Percentiles rank a stretch among this genome's conserved stretches.
Conservation (phyloP, 2,888 invertebrate genomes). For the Ernsta delagoae region DNA sequence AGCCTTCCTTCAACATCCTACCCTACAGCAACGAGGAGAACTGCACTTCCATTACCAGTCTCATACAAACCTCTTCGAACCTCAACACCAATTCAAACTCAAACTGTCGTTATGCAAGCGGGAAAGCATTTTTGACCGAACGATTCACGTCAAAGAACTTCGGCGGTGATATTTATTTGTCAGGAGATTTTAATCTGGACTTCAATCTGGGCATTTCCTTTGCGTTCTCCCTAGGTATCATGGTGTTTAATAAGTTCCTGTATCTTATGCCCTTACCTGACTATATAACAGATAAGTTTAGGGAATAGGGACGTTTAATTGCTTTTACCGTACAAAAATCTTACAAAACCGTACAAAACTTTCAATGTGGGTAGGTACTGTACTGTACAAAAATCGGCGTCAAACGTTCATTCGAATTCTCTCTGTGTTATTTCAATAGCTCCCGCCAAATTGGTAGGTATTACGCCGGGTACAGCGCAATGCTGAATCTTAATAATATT, state of each 20-base stretch:
- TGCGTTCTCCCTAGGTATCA: conserved; percentile 92
- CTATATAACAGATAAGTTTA: conserved; percentile 94
- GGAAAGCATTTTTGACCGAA: conserved; percentile 89
- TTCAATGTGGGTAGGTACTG: too few species aligned
- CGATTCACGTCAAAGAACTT: conserved; percentile 86
- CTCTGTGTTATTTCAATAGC: too few species aligned
- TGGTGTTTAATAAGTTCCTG: conserved; percentile 92
- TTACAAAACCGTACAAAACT: too few species aligned
- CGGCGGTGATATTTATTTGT: conserved; percentile 81
- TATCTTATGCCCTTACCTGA: conserved; percentile 94
- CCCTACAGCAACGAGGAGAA: conserved; percentile 81
- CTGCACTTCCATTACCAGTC: conserved; percentile 81
- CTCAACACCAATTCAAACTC: conserved; percentile 79
- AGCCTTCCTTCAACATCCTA: conserved; percentile 80
- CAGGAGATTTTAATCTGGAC: conserved; percentile 87
- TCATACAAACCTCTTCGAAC: conserved; percentile 82
- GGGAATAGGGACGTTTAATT: too few species aligned
- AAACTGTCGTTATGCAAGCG: conserved; percentile 89
- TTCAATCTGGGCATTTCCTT: conserved; percentile 93
- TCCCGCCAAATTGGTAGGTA: too few species aligned
- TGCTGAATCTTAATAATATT: too few species aligned
- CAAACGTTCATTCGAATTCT: too few species aligned
- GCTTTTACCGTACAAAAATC: too few species aligned
- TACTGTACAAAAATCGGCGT: too few species aligned
- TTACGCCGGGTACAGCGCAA: too few species aligned